A percentile compares a stretch with the other conserved stretches of the same genome.
These are phyloP conservation scores for Chrosomus eos DNA, from an alignment of 2,797 vertebrate species.

Conservation along the genomic window DNA sequence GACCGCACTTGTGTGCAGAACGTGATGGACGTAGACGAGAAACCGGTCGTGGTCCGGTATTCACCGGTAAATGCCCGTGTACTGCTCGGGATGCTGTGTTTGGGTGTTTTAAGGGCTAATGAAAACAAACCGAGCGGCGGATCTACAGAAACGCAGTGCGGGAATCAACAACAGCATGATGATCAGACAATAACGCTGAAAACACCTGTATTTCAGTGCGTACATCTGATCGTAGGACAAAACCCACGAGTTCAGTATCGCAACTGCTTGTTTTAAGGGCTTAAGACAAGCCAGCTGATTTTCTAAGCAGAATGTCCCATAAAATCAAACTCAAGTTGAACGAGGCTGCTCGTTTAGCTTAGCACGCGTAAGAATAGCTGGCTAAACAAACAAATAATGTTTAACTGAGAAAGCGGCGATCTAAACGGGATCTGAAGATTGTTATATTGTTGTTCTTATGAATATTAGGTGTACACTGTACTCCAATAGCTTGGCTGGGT, in stretches of 20 bases:
- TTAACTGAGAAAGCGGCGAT: neutral
- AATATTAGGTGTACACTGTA: no score
- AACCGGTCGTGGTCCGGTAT: neutral
- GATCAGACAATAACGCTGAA: neutral
- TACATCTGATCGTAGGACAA: neutral
- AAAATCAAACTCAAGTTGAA: conserved; percentile 10
- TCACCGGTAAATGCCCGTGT: neutral
- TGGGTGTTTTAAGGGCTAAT: neutral
- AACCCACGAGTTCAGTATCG: neutral
- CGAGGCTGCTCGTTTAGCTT: conserved; percentile 25
- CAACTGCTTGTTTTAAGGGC: neutral
- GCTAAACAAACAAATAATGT: neutral
- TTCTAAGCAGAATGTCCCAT: neutral
- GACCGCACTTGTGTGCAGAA: neutral
- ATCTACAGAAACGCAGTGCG: conserved; percentile 26
- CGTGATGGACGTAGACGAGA: neutral
- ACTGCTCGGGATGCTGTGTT: neutral
- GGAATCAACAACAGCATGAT: conserved; percentile 38
- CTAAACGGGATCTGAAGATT: neutral
- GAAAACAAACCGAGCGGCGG: conserved; percentile 44
- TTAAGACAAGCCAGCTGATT: neutral
- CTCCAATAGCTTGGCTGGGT: neutral
- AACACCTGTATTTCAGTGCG: neutral
- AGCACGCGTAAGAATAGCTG: neutral
- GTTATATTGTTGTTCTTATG: neutral